Evolutionary conservation across 2,113 vertebrate genomes (phyloP), one percentile per base, ranked within the genome.

Genomic region (Acanthisitta chloris): DNA sequence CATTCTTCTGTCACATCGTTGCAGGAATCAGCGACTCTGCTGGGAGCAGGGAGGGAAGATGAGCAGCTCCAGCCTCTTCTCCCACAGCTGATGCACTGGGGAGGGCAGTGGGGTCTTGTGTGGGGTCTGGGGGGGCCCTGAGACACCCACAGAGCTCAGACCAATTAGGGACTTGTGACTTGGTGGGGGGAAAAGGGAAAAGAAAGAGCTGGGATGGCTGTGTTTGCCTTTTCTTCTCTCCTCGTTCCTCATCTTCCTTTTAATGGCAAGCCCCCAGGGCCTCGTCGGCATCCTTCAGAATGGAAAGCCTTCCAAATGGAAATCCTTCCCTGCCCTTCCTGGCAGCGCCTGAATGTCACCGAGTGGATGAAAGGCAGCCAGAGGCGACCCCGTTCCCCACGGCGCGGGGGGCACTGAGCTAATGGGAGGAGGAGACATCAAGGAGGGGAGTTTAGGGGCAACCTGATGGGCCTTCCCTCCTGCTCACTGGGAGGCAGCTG

Each of bases 261-360:
- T 92, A 93, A 91, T 77, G 84, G 91, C 70, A 86, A 71, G 86
- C 55, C 95, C 96, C 93, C 0, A 5, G 95, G 79, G 91, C 40
- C 92, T 84, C 29, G 4, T 59, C 5, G 3, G 62, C 26, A 17
- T 80, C 80, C 92, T 86, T 93, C 74, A 61, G 59, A 95, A 84
- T 92, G 95, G 95, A 81, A 89, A 15, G 48, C 73, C 91, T 92
- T 94, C 90, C 55, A 54, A 95, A 86, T 94, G 93, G 96, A 94
- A 96, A 96, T 82, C 83, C 86, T 80, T 43, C 92, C 77, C 90
- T 95, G 86, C 74, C 86, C 72, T 91, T 81, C 25, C 16, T 6
- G 78, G 81, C 58, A 64, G 28, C 0, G 4, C 8, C 10, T 67
- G 91, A 92, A 91, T 82, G 86, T 59, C 26, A 12, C 43, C 2